Percentiles rank a stretch among this genome's conserved stretches.
Evolutionary conservation across 2,797 vertebrate genomes (phyloP).

Genomic region (Acrossocheilus fasciatus): DNA sequence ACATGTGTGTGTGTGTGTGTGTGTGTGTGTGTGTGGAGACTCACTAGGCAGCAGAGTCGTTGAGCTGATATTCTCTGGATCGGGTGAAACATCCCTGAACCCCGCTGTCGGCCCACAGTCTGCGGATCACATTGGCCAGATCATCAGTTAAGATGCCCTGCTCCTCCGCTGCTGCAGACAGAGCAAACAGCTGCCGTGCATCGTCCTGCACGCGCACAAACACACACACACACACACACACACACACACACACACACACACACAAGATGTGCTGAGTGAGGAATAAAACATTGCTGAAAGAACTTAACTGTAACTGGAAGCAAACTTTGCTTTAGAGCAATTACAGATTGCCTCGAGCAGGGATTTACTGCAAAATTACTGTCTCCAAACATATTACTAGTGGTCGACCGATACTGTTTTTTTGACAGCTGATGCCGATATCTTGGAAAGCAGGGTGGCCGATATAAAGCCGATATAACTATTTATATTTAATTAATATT

Average conservation of each 20-base stretch:
- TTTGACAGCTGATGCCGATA: too few species aligned
- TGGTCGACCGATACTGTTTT: too few species aligned
- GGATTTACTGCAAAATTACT: background rate
- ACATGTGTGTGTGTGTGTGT: too few species aligned
- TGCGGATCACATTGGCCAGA: conserved; percentile 88
- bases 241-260: conserved; percentile 19
- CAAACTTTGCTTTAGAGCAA: background rate
- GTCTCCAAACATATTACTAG: background rate
- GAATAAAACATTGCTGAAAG: background rate
- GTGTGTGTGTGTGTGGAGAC: background rate
- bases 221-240: conserved; percentile 21
- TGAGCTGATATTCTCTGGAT: conserved; percentile 97
- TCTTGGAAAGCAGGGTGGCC: too few species aligned
- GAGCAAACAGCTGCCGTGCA: conserved; percentile 93
- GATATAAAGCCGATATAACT: too few species aligned
- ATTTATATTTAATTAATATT: too few species aligned
- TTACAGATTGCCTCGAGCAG: background rate
- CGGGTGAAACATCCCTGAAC: conserved; percentile 94
- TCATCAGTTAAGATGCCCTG: conserved; percentile 94
- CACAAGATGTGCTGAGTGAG: background rate
- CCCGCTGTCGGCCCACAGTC: conserved; percentile 92
- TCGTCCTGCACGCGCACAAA: conserved; percentile 85
- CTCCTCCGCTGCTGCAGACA: conserved; percentile 92
- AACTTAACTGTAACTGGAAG: background rate
- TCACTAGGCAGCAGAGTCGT: conserved; percentile 96